Evolutionary conservation across 2,113 vertebrate genomes (phyloP), one percentile per base, ranked within the genome.

Genomic region (Pedionomus torquatus): DNA sequence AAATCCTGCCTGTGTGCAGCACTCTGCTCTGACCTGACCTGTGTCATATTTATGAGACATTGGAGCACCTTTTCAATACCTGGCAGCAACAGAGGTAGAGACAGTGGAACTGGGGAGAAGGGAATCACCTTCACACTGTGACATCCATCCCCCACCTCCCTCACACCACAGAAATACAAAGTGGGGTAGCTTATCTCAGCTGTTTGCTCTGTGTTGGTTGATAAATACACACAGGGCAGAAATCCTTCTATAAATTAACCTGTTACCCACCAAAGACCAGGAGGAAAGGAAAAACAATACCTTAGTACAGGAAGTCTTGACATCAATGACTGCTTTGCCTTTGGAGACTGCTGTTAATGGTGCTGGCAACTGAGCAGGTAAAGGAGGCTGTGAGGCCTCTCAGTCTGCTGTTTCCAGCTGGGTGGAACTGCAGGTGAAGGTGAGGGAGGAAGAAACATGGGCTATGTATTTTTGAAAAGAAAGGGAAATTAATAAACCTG

Each of bases 191-290:
- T 77, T 70, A 48, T 58, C 10, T 43, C 5, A 10, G n/a, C 83
- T 72, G n/a, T 70, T 63, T 85, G 68, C 41, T 78, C 5, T 39
- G 33, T 71, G 4, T 20, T 89, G 81, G 55, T 61, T 68, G 82
- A 78, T 66, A 77, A 87, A 79, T 70, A 91, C 43, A 84, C 39
- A 43, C n/a, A 83, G 57, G 51, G 16, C 44, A 89, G 54, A 90
- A 82, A 65, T 93, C 35, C 51, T 96, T 51, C 49, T 86, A 83
- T 81, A 81, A 90, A 93, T 93, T 83, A 77, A 66, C 16, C 33
- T 9, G 33, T 69, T 77, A 44, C 5, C 25, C 13, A 35, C 33
- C 33, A 54, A 58, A 86, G 84, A 68, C 41, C 43, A 39, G 7
- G 33, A 92, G 19, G 39, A 52, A 85, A 95, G 61, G 64, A 91